Conservation (phyloP, 1,140 invertebrate genomes). For the Lepidotrigona ventralis region DNA sequence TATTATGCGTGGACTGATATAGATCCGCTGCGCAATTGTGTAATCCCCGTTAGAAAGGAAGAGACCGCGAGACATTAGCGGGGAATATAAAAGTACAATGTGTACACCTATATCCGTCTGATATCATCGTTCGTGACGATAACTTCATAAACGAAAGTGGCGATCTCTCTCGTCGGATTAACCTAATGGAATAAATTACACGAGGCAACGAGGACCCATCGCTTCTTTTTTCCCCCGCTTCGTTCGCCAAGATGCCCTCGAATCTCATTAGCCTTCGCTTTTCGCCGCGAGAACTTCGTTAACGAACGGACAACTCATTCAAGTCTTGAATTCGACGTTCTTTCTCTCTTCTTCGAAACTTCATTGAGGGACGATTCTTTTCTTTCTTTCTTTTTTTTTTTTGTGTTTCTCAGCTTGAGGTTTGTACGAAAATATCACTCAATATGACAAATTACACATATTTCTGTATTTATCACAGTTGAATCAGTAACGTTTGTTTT, state of each 20-base stretch:
- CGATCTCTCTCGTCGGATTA: conserved; percentile 21
- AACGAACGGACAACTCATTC: not conserved
- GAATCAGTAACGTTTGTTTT: no score
- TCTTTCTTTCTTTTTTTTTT: not conserved
- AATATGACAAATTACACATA: no score
- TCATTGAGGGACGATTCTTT: not conserved
- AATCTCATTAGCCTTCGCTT: conserved; percentile 33
- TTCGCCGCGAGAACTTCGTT: conserved; percentile 12
- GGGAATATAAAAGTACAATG: conserved; percentile 18
- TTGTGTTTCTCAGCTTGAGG: no score
- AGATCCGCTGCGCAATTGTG: not conserved
- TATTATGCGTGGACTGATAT: conserved; percentile 9
- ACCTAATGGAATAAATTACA: conserved; percentile 44
- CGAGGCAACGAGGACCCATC: not conserved
- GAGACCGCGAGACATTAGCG: conserved; percentile 4
- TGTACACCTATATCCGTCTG: not conserved
- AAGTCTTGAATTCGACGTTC: not conserved
- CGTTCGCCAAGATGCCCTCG: not conserved
- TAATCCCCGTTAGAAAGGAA: not conserved
- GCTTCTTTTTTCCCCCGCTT: not conserved
- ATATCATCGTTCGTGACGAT: conserved; percentile 16
- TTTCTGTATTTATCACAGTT: no score
- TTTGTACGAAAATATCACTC: not conserved
- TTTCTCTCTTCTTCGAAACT: no score
- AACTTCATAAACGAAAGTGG: conserved; percentile 30